Evolutionary conservation across 2,797 vertebrate genomes (phyloP).

Genomic region (Ataeniobius toweri): DNA sequence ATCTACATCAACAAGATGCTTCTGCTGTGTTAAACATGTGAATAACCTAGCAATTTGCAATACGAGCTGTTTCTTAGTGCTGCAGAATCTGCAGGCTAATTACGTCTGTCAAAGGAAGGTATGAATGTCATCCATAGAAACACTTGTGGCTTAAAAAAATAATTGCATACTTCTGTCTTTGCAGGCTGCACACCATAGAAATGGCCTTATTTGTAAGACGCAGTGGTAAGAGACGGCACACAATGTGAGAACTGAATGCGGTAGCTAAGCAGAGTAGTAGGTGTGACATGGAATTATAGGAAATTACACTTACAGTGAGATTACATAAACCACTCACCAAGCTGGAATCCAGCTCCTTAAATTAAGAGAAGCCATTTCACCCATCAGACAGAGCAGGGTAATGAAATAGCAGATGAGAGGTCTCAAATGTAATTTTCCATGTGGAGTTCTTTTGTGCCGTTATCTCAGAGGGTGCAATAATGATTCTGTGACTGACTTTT

Average conservation of each 20-base stretch:
- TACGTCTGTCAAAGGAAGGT: conserved; percentile 74
- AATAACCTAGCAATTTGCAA: conserved; percentile 57
- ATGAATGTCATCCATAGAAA: conserved; percentile 83
- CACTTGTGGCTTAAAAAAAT: conserved; percentile 79
- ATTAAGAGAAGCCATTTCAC: conserved; percentile 87
- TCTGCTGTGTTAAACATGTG: conserved; percentile 51
- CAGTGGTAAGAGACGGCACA: conserved; percentile 64
- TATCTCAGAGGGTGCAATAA: conserved; percentile 85
- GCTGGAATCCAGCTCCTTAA: conserved; percentile 85
- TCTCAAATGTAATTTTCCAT: conserved; percentile 86
- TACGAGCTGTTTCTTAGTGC: conserved; percentile 65
- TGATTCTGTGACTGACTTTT: conserved; percentile 85
- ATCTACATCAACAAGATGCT: conserved; percentile 47
- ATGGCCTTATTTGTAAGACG: conserved; percentile 84
- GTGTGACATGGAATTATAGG: conserved; percentile 83
- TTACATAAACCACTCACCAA: conserved; percentile 84
- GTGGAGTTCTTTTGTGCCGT: conserved; percentile 84
- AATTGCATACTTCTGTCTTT: conserved; percentile 84
- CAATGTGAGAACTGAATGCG: conserved; percentile 77
- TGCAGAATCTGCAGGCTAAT: conserved; percentile 79
- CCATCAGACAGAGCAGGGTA: conserved; percentile 81
- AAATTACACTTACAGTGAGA: conserved; percentile 84
- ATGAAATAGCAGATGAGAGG: conserved; percentile 86
- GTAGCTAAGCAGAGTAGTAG: conserved; percentile 79
- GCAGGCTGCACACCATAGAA: conserved; percentile 83